These are phyloP conservation scores for Hypomesus transpacificus DNA, from an alignment of 2,113 vertebrate species.

Conservation along the genomic window DNA sequence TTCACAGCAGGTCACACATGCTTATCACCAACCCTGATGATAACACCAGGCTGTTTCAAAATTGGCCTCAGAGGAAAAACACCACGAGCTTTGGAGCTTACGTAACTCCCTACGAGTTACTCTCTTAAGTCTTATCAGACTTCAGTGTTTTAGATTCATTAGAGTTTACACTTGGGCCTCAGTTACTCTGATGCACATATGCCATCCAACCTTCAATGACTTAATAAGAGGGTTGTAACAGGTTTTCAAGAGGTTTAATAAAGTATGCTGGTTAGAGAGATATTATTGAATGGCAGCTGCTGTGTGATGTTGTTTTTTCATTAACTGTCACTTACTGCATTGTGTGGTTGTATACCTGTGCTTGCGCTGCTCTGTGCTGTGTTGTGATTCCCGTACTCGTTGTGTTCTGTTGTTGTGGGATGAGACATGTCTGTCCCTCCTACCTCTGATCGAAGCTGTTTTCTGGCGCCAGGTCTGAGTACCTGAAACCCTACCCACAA, in stretches of 20 bases:
- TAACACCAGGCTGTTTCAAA: conserved; percentile 6
- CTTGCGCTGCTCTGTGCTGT: neutral
- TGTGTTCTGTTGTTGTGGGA: neutral
- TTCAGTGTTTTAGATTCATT: too few species aligned
- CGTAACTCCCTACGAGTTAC: conserved; percentile 23
- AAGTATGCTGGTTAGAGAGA: too few species aligned
- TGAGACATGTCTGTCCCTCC: neutral
- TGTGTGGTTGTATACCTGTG: neutral
- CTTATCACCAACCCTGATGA: conserved; percentile 22
- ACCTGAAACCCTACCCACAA: neutral
- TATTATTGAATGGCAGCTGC: too few species aligned
- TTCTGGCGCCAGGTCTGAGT: neutral
- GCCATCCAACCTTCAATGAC: too few species aligned
- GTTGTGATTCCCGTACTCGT: neutral
- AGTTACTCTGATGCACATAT: too few species aligned
- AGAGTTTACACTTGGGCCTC: too few species aligned
- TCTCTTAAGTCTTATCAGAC: neutral
- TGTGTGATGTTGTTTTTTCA: too few species aligned
- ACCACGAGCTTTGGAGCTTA: conserved; percentile 36
- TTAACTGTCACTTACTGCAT: too few species aligned
- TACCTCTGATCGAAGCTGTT: neutral
- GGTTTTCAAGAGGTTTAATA: too few species aligned
- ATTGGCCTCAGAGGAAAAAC: conserved; percentile 37
- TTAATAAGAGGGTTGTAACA: too few species aligned
- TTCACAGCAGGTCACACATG: conserved; percentile 49